A percentile compares a stretch with the other conserved stretches of the same genome.
These are phyloP conservation scores for Polyodon spathula DNA, from an alignment of 2,113 vertebrate species.

Conservation along the genomic window DNA sequence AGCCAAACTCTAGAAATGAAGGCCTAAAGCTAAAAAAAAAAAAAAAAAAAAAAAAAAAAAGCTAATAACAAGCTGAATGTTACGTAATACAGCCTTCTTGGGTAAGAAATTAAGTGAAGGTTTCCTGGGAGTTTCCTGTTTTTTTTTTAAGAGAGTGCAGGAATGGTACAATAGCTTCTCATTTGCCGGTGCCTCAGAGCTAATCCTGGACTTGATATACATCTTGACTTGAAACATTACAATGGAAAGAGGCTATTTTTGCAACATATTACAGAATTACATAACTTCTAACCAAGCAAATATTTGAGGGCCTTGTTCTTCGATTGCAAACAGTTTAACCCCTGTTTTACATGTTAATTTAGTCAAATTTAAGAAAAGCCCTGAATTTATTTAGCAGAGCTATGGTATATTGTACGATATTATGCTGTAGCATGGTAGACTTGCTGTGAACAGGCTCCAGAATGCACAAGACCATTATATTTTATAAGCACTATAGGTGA, in stretches of 20 bases:
- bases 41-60: constrained; percentile 3
- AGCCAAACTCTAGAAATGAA: background rate
- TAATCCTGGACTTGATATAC: background rate
- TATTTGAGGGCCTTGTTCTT: too few relatives aligned
- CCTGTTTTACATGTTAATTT: too few relatives aligned
- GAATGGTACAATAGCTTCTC: background rate
- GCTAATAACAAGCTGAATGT: background rate
- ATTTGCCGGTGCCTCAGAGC: background rate
- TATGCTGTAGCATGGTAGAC: too few relatives aligned
- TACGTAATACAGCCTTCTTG: background rate
- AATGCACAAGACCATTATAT: too few relatives aligned
- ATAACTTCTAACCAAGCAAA: too few relatives aligned
- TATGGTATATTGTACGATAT: too few relatives aligned
- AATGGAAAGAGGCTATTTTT: background rate
- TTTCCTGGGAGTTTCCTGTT: background rate
- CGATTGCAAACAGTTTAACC: too few relatives aligned
- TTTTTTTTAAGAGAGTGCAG: background rate
- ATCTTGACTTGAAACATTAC: background rate
- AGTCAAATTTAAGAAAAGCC: too few relatives aligned
- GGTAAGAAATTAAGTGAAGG: background rate
- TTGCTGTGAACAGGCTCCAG: too few relatives aligned
- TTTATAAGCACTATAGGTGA: background rate
- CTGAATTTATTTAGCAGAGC: too few relatives aligned
- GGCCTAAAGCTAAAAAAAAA: constrained; percentile 1
- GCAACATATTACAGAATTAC: background rate